Base-by-base conservation (phyloP, 2,888 invertebrate genomes). In the Calliopum simillimum region DNA sequence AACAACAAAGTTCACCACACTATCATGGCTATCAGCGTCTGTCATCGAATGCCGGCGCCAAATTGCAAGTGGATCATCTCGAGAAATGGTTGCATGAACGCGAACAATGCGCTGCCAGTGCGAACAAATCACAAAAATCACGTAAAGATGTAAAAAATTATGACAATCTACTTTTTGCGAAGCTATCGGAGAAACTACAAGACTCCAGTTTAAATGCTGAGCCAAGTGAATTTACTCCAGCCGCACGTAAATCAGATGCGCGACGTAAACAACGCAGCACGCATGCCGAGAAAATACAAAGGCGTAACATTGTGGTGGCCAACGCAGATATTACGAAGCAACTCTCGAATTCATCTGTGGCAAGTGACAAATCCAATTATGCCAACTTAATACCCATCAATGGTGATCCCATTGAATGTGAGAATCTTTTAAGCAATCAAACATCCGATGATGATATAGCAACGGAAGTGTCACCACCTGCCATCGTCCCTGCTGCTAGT, bases 51-150 rank as follows among this genome's bases (percentile, higher is more conserved):
- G 56, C 58, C n/a, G 41, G 47, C 13, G 59, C 67, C 19, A 81
- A 80, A 70, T 73, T 81, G 13, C 76, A 80, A 4, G 78, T 83
- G 66, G 84, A 85, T n/a, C 85, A 86, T 71, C 88, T 89, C 19
- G 88, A 89, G 53, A 88, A 87, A 75, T 89, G 89, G 88, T 81
- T 89, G 62, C 78, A 78, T 21, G 80, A 79, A 70, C 79, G 78
- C 59, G 80, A 80, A 44, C 75, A 71, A 13, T 68, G 68, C 47
- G 66, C 66, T 4, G 47, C 19, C 12, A 53, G n/a, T 56, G 69
- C 44, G 68, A 73, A 71, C 16, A 73, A 74, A 12, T 66, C 73
- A 41, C 76, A 74, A 44, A 80, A 83, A 49, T 73, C 77, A 68
- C 80, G 79, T 70, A 83, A 85, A 73, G 82, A 83, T 49, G 81